Evolutionary conservation across 2,888 invertebrate genomes (phyloP), one percentile per base, ranked within the genome.

Genomic region (Pristionchus entomophagus): DNA sequence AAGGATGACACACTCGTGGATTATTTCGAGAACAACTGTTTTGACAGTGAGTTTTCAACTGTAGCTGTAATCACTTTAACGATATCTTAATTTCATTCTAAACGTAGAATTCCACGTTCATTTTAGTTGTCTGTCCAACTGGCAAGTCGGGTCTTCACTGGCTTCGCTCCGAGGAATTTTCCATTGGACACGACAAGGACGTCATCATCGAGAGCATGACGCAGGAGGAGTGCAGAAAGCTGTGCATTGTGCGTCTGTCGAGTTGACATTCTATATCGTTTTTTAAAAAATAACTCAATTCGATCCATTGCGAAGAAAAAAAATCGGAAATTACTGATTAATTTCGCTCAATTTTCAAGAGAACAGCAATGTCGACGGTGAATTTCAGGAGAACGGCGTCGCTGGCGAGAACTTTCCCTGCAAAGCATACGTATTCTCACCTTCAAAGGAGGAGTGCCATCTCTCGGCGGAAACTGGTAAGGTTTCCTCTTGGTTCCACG

Each of bases 21-120:
- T 86, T 93, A 93, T 85, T 93, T 93, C 53, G 93, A 93, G 85
- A 93, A 92, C 86, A 91, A 91, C 84, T 93, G 93, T 86, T 89
- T 88, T 32, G 91, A 92, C 77, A 91, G 93, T 92, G 56, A 87
- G 87, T 0, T 82, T 38, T 69, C n/a, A 8, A 59, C 22, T 12
- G n/a, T n/a, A 5, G 59, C 22, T 26, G 5, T 59, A 12, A 59
- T 10, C 22, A 80, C 22, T 53, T 10, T 32, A 26, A 2, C 35
- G 5, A 51, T 12, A 29, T 38, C 56, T 65, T 17, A n/a, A 65
- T 32, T 56, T 38, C 65, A 17, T 17, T 17, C 29, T n/a, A 2
- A 49, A 19, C 41, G 12, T 5, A n/a, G 14, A 56, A 56, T 22
- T 5, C 56, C n/a, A 56, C 19, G n/a, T 45, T 5, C 22, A 17